Conservation (phyloP, 2,113 vertebrate species). For the Romanogobio albipinnatus region DNA sequence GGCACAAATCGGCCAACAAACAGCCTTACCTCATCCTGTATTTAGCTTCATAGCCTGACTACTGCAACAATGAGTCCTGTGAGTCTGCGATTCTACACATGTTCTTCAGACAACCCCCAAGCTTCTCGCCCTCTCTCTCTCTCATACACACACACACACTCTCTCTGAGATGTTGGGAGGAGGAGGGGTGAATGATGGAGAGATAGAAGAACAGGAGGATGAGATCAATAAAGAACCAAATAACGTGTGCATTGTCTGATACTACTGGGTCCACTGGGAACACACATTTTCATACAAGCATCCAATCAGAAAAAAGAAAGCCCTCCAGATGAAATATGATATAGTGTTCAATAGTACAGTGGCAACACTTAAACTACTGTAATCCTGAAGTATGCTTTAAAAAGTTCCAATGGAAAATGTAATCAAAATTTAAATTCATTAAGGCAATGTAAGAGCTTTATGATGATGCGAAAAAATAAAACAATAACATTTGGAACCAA, state of each 20-base stretch:
- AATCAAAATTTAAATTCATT: not conserved
- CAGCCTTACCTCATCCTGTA: conserved; percentile 69
- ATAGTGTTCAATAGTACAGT: not conserved
- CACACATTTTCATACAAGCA: conserved; percentile 16
- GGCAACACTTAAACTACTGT: not conserved
- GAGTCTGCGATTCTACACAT: conserved; percentile 25
- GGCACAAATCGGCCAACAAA: not conserved
- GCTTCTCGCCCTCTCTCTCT: conserved; percentile 2
- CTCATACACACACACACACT: conserved; percentile 40
- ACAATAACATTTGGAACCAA: not conserved
- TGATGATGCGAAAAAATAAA: not conserved
- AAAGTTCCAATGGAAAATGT: not conserved
- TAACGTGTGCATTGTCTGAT: conserved; percentile 52
- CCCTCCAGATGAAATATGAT: not conserved
- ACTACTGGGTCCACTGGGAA: conserved; percentile 41
- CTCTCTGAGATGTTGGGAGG: conserved; percentile 41
- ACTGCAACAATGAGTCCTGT: conserved; percentile 68
- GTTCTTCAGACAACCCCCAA: conserved; percentile 20
- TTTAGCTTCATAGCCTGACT: conserved; percentile 55
- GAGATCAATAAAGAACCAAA: conserved; percentile 64
- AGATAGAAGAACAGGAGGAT: conserved; percentile 51
- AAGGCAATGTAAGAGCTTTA: not conserved
- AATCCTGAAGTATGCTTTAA: not conserved
- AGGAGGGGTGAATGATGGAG: conserved; percentile 51
- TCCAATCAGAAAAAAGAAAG: conserved; percentile 14